These are phyloP conservation scores for Pseudochaenichthys georgianus DNA, from an alignment of 2,797 vertebrate species.

Conservation along the genomic window DNA sequence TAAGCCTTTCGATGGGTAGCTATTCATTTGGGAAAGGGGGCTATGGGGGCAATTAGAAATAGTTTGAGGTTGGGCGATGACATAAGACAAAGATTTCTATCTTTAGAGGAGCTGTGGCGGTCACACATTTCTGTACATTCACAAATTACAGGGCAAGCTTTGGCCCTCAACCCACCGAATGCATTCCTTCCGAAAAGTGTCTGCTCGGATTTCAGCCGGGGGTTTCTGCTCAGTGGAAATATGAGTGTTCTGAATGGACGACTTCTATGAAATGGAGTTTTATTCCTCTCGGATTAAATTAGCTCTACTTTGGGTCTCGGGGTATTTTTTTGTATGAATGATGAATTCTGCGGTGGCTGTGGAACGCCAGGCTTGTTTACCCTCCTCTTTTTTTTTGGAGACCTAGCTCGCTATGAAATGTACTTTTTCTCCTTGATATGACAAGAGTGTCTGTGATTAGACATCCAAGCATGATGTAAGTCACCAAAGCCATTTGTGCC, in stretches of 20 bases:
- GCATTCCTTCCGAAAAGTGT: slow-evolving; percentile 88
- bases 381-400: slow-evolving; percentile 59
- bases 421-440: slow-evolving; percentile 82
- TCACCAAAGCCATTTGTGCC: slow-evolving; percentile 80
- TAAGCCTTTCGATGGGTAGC: slow-evolving; percentile 78
- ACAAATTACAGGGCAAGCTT: slow-evolving; percentile 87
- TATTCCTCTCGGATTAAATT: slow-evolving; percentile 84
- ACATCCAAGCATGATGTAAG: slow-evolving; percentile 82
- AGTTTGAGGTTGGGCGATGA: slow-evolving; percentile 84
- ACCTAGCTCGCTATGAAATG: slow-evolving; percentile 73
- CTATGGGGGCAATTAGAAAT: slow-evolving; percentile 83
- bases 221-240: slow-evolving; percentile 84
- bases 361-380: slow-evolving; percentile 82
- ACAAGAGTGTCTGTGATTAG: slow-evolving; percentile 84
- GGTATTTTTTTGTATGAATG: slow-evolving; percentile 82
- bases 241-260: slow-evolving; percentile 84
- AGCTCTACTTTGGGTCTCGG: slow-evolving; percentile 77
- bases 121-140: slow-evolving; percentile 87
- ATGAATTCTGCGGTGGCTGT: slow-evolving; percentile 82
- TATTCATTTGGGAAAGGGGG: slow-evolving; percentile 83
- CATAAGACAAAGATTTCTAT: slow-evolving; percentile 87
- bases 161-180: slow-evolving; percentile 85
- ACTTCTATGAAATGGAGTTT: slow-evolving; percentile 84
- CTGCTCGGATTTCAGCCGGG: slow-evolving; percentile 86
- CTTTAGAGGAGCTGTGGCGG: slow-evolving; percentile 84